Evolutionary conservation across 1,140 invertebrate species (phyloP).

Genomic region (Frieseomelitta varia): DNA sequence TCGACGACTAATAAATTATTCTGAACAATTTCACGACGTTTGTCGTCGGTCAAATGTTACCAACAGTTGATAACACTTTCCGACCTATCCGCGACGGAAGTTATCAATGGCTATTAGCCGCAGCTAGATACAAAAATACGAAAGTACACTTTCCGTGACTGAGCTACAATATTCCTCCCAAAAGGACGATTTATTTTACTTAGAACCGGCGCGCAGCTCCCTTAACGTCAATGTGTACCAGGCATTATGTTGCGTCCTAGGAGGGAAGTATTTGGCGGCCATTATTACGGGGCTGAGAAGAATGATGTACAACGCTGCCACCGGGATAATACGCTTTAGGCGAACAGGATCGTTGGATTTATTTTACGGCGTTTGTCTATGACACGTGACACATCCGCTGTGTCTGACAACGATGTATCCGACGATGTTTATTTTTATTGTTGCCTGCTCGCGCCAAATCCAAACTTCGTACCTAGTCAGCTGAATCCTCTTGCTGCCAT

Average conservation of each 20-base stretch:
- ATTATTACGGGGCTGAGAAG: constrained; percentile 28
- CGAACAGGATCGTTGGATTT: constrained; percentile 43
- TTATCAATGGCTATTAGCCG: neutral
- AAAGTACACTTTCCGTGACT: neutral
- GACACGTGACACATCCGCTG: constrained; percentile 9
- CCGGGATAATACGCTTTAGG: constrained; percentile 32
- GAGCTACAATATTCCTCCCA: too few species aligned
- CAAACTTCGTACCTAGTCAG: neutral
- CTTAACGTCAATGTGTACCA: neutral
- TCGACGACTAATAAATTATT: too few species aligned
- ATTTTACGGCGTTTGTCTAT: constrained; percentile 30
- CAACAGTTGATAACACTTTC: neutral
- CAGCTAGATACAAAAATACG: neutral
- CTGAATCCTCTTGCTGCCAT: too few species aligned
- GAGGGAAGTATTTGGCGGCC: neutral
- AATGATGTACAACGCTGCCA: constrained; percentile 24
- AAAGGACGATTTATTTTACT: constrained; percentile 20
- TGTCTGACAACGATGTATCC: neutral
- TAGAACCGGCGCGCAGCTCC: neutral
- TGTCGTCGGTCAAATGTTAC: too few species aligned
- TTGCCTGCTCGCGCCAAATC: neutral
- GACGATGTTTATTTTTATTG: neutral
- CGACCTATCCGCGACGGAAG: too few species aligned
- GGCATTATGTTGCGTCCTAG: neutral
- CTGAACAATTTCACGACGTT: too few species aligned